A percentile compares a stretch with the other conserved stretches of the same genome.
These are phyloP conservation scores for Cantharis nigra DNA, from an alignment of 2,888 invertebrate genomes.

Conservation along the genomic window DNA sequence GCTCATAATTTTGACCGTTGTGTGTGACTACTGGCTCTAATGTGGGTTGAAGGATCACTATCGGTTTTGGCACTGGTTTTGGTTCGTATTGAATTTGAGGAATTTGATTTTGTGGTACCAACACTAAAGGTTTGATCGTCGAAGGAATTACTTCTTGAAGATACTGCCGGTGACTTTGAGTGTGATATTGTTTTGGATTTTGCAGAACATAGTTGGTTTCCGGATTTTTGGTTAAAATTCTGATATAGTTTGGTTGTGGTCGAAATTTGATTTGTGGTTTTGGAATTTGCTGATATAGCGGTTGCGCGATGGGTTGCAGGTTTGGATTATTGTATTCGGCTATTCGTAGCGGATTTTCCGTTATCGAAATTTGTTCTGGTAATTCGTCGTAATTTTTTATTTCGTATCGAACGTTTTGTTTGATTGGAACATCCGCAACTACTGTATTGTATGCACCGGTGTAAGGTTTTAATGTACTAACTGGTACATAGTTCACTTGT, in stretches of 20 bases:
- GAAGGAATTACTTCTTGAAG: slow-evolving; percentile 18
- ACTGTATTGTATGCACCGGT: slow-evolving; percentile 51
- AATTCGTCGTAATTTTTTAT: slow-evolving; percentile 4
- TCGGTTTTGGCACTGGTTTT: slow-evolving; percentile 7
- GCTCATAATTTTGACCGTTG: slow-evolving; percentile 16
- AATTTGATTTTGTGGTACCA: slow-evolving; percentile 5
- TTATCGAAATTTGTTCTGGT: slow-evolving; percentile 8
- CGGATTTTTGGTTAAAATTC: slow-evolving; percentile 24
- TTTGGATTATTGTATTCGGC: slow-evolving; percentile 7
- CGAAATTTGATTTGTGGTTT: background rate
- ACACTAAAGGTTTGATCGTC: slow-evolving; percentile 2
- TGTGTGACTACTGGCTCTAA: slow-evolving; percentile 29
- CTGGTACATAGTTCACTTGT: slow-evolving; percentile 4
- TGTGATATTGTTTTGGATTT: slow-evolving; percentile 17
- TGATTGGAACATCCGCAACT: slow-evolving; percentile 45
- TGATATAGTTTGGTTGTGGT: slow-evolving; percentile 29
- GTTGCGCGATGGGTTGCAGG: slow-evolving; percentile 6
- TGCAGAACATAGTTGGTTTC: slow-evolving; percentile 10
- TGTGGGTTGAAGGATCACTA: slow-evolving; percentile 13
- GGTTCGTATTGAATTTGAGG: slow-evolving; percentile 8
- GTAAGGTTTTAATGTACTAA: slow-evolving; percentile 41
- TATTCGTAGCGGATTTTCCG: slow-evolving; percentile 9
- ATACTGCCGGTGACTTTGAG: slow-evolving; percentile 19
- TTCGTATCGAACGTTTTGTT: slow-evolving; percentile 3
- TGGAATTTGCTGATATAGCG: background rate